Evolutionary conservation across 2,797 vertebrate species (phyloP).

Genomic region (Acanthurus lineatus): DNA sequence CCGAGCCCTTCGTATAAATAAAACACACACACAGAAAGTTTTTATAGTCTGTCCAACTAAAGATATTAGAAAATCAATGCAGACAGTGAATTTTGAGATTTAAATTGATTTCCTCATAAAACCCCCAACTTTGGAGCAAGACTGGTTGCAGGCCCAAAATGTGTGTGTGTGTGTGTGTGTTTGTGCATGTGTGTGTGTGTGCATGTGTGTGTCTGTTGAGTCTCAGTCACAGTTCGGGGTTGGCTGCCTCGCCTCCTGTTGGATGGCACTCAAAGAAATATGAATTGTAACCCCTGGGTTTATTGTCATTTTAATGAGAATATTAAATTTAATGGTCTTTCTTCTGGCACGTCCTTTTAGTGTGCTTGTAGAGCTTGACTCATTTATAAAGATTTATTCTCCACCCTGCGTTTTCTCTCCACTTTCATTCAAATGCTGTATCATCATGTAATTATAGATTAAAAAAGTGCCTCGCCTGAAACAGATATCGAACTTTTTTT

Average conservation of each 20-base stretch:
- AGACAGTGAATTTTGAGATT: not conserved
- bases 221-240: constrained; percentile 20
- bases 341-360: constrained; percentile 13
- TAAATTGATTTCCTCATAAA: not conserved
- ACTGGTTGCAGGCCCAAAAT: not conserved
- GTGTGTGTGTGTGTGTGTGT: constrained; percentile 6
- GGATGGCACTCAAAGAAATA: constrained; percentile 30
- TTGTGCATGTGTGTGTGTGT: not conserved
- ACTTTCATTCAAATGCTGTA: not conserved
- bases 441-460: not conserved
- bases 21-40: not conserved
- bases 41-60: not conserved
- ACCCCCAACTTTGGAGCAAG: not conserved
- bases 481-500: constrained; percentile 4
- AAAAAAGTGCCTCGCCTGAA: not conserved
- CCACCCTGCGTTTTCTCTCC: not conserved
- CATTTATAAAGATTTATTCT: constrained; percentile 19
- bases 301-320: constrained; percentile 35
- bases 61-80: not conserved
- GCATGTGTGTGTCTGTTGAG: not conserved
- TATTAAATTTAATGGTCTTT: constrained; percentile 23
- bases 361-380: constrained; percentile 5
- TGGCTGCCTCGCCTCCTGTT: not conserved
- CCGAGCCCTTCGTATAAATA: not conserved
- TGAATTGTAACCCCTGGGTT: constrained; percentile 22